phyloP scores from a whole-genome alignment of 2,888 invertebrate species.

The Drosophila kuntzei region DNA sequence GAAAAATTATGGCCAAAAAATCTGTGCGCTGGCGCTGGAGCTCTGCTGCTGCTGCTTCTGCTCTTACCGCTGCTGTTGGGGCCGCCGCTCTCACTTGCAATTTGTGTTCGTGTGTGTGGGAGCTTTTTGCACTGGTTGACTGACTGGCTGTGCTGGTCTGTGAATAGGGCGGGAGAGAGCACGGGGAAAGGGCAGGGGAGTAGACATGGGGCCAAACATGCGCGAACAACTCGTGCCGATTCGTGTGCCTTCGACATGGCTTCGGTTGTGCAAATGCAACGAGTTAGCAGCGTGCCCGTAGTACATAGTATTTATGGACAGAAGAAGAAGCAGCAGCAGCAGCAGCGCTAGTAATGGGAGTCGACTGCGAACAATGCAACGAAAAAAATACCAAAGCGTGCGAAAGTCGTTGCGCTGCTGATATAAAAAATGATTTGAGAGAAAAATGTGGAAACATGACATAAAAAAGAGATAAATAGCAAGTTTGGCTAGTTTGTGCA shows the following conservation, averaged over 20 bases:
- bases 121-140: slow-evolving; percentile 65
- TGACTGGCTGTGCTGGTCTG: slow-evolving; percentile 47
- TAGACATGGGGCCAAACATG: slow-evolving; percentile 59
- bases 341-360: slow-evolving; percentile 63
- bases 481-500: slow-evolving; percentile 28
- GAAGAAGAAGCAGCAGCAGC: slow-evolving; percentile 62
- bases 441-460: slow-evolving; percentile 47
- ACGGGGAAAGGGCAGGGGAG: background rate
- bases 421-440: slow-evolving; percentile 50
- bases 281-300: slow-evolving; percentile 64
- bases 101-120: slow-evolving; percentile 52
- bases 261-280: slow-evolving; percentile 64
- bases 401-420: slow-evolving; percentile 62
- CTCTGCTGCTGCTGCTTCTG: slow-evolving; percentile 35
- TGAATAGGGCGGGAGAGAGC: slow-evolving; percentile 6
- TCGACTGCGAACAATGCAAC: slow-evolving; percentile 45
- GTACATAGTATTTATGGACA: slow-evolving; percentile 69
- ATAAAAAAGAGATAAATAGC: slow-evolving; percentile 36
- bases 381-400: slow-evolving; percentile 67
- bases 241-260: slow-evolving; percentile 56
- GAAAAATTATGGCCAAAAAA: slow-evolving; percentile 76
- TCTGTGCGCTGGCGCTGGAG: slow-evolving; percentile 77
- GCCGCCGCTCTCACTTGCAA: slow-evolving; percentile 63
- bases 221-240: slow-evolving; percentile 69
- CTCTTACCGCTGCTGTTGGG: slow-evolving; percentile 23